These are phyloP conservation scores for Onthophagus taurus DNA, from an alignment of 1,140 invertebrate genomes.

Conservation along the genomic window DNA sequence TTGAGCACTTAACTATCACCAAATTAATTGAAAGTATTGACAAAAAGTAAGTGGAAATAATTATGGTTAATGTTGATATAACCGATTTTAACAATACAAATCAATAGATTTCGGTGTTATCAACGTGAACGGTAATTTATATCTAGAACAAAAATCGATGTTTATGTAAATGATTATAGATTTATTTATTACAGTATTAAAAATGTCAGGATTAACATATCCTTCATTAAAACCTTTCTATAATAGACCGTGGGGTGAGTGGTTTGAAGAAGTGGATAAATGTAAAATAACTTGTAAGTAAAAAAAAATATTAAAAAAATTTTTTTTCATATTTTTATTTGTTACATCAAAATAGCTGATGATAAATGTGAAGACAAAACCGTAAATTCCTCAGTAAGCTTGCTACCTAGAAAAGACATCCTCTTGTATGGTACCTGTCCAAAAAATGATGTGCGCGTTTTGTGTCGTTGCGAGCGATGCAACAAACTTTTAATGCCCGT, in stretches of 20 bases:
- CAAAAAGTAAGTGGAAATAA: too few species aligned
- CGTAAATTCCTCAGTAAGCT: constrained; percentile 4
- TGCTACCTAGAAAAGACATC: constrained; percentile 16
- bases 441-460: constrained; percentile 14
- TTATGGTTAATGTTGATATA: too few species aligned
- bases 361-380: neutral
- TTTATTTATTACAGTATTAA: constrained; percentile 1
- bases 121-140: too few species aligned
- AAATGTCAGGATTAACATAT: constrained; percentile 7
- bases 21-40: too few species aligned
- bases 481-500: constrained; percentile 15
- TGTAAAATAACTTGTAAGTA: constrained; percentile 2
- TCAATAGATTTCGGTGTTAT: too few species aligned
- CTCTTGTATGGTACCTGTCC: constrained; percentile 14
- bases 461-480: constrained; percentile 16
- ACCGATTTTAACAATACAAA: too few species aligned
- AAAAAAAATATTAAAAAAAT: neutral
- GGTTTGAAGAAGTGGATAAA: constrained; percentile 5
- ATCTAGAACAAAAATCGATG: too few species aligned
- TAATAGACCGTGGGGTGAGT: constrained; percentile 2
- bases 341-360: neutral
- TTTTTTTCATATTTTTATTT: neutral
- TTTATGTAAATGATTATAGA: too few species aligned
- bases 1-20: too few species aligned
- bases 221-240: neutral